Conservation (phyloP, 2,888 invertebrate genomes). For the Gastracanthus pulcherrimus region DNA sequence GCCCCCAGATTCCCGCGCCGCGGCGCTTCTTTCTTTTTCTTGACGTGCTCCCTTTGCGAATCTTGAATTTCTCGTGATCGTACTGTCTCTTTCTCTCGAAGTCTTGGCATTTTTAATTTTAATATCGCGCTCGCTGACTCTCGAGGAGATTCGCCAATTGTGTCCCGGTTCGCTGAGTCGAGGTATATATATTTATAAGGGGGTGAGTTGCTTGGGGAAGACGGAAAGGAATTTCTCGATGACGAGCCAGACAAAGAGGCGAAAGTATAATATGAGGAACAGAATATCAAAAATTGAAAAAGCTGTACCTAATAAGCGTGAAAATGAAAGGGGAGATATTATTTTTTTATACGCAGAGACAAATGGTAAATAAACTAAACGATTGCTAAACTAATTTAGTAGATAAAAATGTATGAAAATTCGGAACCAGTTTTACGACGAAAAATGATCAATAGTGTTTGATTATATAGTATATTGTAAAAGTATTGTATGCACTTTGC, state of each 20-base stretch:
- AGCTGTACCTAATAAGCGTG: too few species aligned
- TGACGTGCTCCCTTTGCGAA: background rate
- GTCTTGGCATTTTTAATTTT: constrained; percentile 47
- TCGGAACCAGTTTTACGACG: too few species aligned
- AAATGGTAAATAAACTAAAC: too few species aligned
- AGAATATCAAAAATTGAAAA: too few species aligned
- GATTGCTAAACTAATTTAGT: too few species aligned
- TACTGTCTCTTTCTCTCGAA: background rate
- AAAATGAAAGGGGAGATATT: too few species aligned
- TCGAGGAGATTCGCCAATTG: background rate
- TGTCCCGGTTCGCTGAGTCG: background rate
- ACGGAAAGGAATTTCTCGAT: background rate
- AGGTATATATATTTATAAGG: too few species aligned
- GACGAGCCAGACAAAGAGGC: background rate
- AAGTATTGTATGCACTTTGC: too few species aligned
- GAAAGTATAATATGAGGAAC: background rate
- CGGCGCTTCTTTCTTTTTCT: background rate
- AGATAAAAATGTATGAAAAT: too few species aligned
- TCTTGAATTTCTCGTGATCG: background rate
- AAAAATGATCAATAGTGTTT: too few species aligned
- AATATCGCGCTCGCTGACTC: constrained; percentile 10
- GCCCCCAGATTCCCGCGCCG: background rate
- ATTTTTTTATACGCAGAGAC: too few species aligned
- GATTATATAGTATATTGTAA: too few species aligned
- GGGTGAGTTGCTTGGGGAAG: background rate